Evolutionary conservation across 2,797 vertebrate species (phyloP).

Genomic region (Cossypha dichroa): DNA sequence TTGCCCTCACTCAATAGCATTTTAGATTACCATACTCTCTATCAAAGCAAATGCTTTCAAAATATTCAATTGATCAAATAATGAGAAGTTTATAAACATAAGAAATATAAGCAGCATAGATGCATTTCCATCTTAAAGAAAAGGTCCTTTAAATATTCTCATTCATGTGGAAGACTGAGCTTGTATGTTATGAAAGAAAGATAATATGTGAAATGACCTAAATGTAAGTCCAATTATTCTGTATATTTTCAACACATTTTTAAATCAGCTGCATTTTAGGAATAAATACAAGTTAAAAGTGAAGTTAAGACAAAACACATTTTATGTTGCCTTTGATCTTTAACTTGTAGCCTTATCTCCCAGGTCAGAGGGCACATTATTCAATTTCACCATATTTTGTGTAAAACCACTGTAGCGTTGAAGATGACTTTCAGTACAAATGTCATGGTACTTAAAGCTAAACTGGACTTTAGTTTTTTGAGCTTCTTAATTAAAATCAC

Average conservation of each 20-base stretch:
- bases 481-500: conserved; percentile 85
- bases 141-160: neutral
- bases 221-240: neutral
- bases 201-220: neutral
- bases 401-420: conserved; percentile 83
- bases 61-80: neutral
- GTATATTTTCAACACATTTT: conserved; percentile 25
- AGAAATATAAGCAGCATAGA: neutral
- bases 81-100: neutral
- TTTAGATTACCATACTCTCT: neutral
- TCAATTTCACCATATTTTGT: conserved; percentile 85
- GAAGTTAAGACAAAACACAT: conserved; percentile 74
- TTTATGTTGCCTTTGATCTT: conserved; percentile 82
- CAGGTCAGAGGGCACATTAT: conserved; percentile 81
- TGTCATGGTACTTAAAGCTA: conserved; percentile 85
- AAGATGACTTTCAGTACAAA: conserved; percentile 85
- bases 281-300: conserved; percentile 71
- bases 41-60: neutral
- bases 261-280: conserved; percentile 48
- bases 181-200: neutral
- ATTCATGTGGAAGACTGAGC: neutral
- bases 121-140: neutral
- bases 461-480: conserved; percentile 80
- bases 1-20: neutral
- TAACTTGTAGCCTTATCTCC: conserved; percentile 82